Conservation (phyloP, 2,113 vertebrate genomes). For the Sakesphorus luctuosus region DNA sequence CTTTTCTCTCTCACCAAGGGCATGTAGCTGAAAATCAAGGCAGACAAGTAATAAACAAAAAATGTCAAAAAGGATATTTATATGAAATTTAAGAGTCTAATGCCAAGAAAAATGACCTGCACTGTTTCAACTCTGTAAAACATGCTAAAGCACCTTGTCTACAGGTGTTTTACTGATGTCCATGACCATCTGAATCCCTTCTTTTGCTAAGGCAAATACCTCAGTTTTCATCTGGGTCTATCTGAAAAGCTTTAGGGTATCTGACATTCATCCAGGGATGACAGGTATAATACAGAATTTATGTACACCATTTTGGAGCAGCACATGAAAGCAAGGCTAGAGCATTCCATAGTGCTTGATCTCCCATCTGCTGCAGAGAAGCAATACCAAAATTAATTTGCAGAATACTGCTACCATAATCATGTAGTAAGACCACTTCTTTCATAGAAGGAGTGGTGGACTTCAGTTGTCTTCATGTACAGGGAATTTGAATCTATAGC, state of each 20-base stretch:
- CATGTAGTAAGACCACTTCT: accelerated
- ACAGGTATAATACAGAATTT: conserved; percentile 14
- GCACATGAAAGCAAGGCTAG: neutral
- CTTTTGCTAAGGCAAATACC: neutral
- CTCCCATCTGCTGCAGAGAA: neutral
- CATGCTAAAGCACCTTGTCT: neutral
- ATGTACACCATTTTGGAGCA: neutral
- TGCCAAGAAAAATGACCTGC: neutral
- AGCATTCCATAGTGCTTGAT: neutral
- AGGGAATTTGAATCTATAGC: neutral
- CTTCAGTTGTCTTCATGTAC: accelerated
- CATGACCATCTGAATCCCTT: neutral
- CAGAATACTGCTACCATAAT: neutral
- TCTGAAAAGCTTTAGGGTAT: neutral
- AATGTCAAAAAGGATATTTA: conserved; percentile 2
- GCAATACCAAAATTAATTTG: neutral
- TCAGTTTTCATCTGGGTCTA: neutral
- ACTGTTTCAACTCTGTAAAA: neutral
- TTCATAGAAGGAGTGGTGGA: neutral
- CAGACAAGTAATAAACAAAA: neutral
- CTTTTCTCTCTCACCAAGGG: neutral
- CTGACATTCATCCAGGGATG: neutral
- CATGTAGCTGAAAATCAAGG: neutral
- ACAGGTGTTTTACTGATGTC: conserved; percentile 27
- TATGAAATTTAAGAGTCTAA: neutral